Base-by-base conservation (phyloP, 2,797 vertebrate genomes). In the Lophotriccus pileatus region DNA sequence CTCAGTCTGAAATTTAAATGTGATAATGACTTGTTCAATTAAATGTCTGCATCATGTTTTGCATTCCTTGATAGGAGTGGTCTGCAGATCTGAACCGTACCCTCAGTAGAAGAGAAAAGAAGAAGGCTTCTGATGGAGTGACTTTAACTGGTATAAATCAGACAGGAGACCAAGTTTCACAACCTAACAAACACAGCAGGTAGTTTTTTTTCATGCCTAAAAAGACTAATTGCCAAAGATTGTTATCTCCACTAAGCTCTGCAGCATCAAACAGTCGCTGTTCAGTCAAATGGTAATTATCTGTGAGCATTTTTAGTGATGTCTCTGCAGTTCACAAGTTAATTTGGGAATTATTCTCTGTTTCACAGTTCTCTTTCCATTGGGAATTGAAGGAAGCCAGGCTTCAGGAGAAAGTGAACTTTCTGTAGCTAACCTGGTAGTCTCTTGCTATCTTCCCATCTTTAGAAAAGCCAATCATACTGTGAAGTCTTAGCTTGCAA, bases 41-140 rank as follows among this genome's bases (percentile, higher is more conserved):
- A 10, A 36, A 36, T 43, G 53, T 86, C 81, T 95, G 24, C 88
- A 1, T 53, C 8, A 4, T 0, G 0, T 62, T 82, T 62, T 92
- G 70, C 30, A 6, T 77, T 84, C 9, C 0, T 88, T 89, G 53
- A 4, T 16, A 99, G 99, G 99, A 99, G 75, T 99, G 98, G 99
- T 99, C 99, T 50, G 95, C 98, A 94, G 99, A 99, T 83, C 97
- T 99, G 94, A 99, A 99, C 66, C 98, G 99, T 41, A 99, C 99
- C 10, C 98, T 99, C 55, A 99, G 98, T 82, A 98, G 98, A 62
- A 98, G 99, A 94, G 99, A 99, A 78, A 99, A 99, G 97, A 99
- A 99, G 97, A 99, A 98, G 73, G 98, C 98, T 9, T 91, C 98
- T 2, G 99, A 99, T 7, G 99, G 99, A 7, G 98, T 99, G 83